A percentile compares a stretch with the other conserved stretches of the same genome.
Evolutionary conservation across 2,113 vertebrate genomes (phyloP).

Genomic region (Coptodon rendalli): DNA sequence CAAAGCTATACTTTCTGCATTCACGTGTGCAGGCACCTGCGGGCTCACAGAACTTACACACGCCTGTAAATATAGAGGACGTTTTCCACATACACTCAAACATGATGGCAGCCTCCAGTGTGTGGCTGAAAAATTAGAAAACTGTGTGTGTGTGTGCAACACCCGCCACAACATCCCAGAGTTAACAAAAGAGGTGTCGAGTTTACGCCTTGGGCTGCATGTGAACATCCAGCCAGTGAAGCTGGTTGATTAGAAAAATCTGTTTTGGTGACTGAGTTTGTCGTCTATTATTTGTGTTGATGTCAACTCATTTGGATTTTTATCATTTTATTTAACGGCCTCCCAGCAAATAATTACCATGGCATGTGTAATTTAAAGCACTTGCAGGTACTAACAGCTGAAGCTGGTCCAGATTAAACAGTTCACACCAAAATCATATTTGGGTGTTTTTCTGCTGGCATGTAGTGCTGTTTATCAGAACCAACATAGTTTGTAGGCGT

Average conservation of each 20-base stretch:
- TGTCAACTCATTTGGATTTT: neutral
- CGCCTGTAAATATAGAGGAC: neutral
- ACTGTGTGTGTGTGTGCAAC: neutral
- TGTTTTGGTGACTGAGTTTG: neutral
- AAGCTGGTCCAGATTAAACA: neutral
- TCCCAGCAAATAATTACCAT: fast-evolving
- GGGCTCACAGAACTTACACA: neutral
- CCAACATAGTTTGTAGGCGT: fast-evolving
- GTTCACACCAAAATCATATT: neutral
- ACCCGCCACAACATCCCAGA: neutral
- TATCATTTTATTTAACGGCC: neutral
- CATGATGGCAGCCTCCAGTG: neutral
- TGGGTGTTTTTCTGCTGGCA: neutral
- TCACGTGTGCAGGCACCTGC: neutral
- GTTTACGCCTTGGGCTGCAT: neutral
- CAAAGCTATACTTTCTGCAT: neutral
- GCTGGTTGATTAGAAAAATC: neutral
- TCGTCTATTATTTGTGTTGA: neutral
- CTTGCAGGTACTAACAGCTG: neutral
- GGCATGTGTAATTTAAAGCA: neutral
- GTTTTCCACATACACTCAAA: neutral
- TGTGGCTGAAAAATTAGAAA: neutral
- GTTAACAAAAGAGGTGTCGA: neutral
- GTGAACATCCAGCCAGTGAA: neutral
- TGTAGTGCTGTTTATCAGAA: fast-evolving